These are phyloP conservation scores for Dinoponera quadriceps DNA, from an alignment of 1,140 invertebrate genomes.

Conservation along the genomic window DNA sequence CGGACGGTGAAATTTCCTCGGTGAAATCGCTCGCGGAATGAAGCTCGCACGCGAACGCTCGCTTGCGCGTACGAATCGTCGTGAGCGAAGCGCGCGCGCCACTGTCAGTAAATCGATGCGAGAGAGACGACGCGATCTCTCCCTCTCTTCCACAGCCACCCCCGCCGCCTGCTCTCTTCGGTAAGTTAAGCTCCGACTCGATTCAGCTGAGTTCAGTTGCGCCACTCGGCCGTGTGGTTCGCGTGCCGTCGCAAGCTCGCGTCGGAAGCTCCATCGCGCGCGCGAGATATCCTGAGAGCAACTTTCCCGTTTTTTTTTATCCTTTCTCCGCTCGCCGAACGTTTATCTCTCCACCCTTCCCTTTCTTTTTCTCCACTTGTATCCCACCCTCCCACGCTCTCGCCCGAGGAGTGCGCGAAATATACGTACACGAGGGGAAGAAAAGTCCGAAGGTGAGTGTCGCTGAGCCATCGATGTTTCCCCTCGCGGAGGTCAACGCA, in stretches of 20 bases:
- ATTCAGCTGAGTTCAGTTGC: conserved; percentile 83
- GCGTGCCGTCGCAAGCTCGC: conserved; percentile 74
- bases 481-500: conserved; percentile 32
- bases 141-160: conserved; percentile 57
- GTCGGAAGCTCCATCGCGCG: conserved; percentile 39
- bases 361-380: conserved; percentile 18
- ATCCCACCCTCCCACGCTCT: not conserved
- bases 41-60: not conserved
- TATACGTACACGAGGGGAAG: not conserved
- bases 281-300: not conserved
- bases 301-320: conserved; percentile 20
- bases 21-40: conserved; percentile 11
- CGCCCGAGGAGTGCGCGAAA: not conserved
- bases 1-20: not conserved
- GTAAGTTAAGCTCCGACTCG: conserved; percentile 79
- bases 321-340: not conserved
- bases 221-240: conserved; percentile 80
- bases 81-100: conserved; percentile 68
- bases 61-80: conserved; percentile 30
- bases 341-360: not conserved
- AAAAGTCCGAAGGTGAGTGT: conserved; percentile 7
- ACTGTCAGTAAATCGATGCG: conserved; percentile 74
- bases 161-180: conserved; percentile 74
- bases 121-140: conserved; percentile 60
- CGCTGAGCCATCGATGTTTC: conserved; percentile 57